Evolutionary conservation across 2,888 invertebrate species (phyloP).

Genomic region (Xestia rhomboidea): DNA sequence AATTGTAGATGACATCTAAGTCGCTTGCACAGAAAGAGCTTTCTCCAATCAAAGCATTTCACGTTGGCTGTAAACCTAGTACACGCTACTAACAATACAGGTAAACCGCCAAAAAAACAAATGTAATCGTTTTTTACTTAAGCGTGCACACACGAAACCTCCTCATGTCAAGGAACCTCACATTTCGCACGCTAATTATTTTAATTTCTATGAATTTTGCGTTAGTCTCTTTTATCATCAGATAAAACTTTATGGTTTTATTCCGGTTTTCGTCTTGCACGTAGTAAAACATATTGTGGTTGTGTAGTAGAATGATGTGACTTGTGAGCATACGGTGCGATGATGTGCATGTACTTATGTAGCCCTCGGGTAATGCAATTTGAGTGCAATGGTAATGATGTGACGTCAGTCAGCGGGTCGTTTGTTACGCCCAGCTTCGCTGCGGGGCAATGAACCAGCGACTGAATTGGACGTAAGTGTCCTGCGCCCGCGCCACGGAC

Average conservation of each 20-base stretch:
- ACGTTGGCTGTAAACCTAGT: neutral
- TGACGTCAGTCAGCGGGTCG: slow-evolving; percentile 85
- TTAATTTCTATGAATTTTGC: slow-evolving; percentile 47
- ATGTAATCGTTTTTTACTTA: neutral
- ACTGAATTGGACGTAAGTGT: slow-evolving; percentile 88
- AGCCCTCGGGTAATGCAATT: slow-evolving; percentile 76
- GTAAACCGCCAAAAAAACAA: neutral
- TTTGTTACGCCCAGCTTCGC: slow-evolving; percentile 80
- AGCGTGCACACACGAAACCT: neutral
- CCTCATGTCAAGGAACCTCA: slow-evolving; percentile 29
- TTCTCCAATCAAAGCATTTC: slow-evolving; percentile 6
- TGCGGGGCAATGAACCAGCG: slow-evolving; percentile 86
- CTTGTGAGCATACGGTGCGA: slow-evolving; percentile 21
- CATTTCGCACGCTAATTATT: slow-evolving; percentile 19
- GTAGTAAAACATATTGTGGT: slow-evolving; percentile 35
- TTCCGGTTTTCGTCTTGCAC: slow-evolving; percentile 36
- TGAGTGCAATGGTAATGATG: slow-evolving; percentile 83
- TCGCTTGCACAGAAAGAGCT: neutral
- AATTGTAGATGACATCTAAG: slow-evolving; percentile 66
- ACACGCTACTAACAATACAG: too few relatives aligned
- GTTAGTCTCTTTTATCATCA: slow-evolving; percentile 38
- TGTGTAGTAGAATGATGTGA: slow-evolving; percentile 45
- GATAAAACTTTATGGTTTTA: slow-evolving; percentile 41
- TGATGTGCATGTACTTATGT: slow-evolving; percentile 59
- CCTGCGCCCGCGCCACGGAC: slow-evolving; percentile 77